Evolutionary conservation across 1,140 invertebrate genomes (phyloP), one percentile per base, ranked within the genome.

Genomic region (Tetramorium parvispinum): DNA sequence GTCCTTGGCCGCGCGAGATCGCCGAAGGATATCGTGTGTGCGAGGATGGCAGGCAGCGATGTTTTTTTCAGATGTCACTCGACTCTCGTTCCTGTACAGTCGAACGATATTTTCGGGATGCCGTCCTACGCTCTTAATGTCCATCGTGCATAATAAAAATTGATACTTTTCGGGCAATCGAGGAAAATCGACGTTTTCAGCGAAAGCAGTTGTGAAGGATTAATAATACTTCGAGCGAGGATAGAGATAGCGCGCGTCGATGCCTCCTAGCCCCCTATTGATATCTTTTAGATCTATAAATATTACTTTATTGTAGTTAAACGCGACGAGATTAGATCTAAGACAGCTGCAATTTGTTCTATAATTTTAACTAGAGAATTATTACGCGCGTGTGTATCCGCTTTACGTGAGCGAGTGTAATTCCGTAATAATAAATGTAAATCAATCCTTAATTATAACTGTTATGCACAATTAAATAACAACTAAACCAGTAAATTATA

Each of bases 281-380:
- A 59, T 59, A 21, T 75, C 13, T 83, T 59, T 61, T 61, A 16
- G 18, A 55, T 43, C 7, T 57, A 71, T 71, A 71, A 70, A 73
- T 73, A 73, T 59, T 57, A 11, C 24, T 18, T 46, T 59, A 46
- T 82, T 18, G 24, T 40, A 55, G 40, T 27, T 55, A 43, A 70
- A 49, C 40, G 24, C 24, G 27, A 53, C 7, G 13, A 59, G 4
- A 68, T 70, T 55, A 81, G 24, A 82, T 57, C 13, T 59, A 11
- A 55, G 24, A 46, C 1, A 43, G 16, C n/a, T 71, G 11, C 37
- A 27, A 81, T 55, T 81, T 70, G 13, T 32, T 32, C 16, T 24
- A n/a, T 43, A 68, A 43, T 73, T 59, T 73, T 49, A 59, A 68
- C 18, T 68, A 18, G 7, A 82, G 10, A 82, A 46, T 82, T 59